Evolutionary conservation across 2,888 invertebrate genomes (phyloP).

Genomic region (Noctua pronuba): DNA sequence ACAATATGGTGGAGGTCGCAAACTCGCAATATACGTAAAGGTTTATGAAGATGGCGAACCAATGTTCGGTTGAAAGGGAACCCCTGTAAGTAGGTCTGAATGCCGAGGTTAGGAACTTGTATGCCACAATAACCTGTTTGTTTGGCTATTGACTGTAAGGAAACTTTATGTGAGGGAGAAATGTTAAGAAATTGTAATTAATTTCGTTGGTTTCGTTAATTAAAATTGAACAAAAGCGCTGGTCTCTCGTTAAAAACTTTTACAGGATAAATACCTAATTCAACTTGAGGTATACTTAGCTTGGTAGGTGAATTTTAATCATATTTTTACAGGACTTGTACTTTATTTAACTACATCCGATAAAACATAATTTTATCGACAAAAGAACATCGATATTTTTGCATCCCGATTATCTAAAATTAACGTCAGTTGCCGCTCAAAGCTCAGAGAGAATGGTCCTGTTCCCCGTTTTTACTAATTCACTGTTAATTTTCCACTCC

Average conservation of each 20-base stretch:
- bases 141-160: slow-evolving; percentile 13
- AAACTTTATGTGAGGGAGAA: background rate
- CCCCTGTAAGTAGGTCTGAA: slow-evolving; percentile 62
- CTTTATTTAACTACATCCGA: slow-evolving; percentile 1
- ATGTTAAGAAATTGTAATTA: slow-evolving; percentile 15
- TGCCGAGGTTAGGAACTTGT: slow-evolving; percentile 61
- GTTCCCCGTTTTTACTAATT: slow-evolving; percentile 36
- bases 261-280: background rate
- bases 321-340: background rate
- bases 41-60: slow-evolving; percentile 65
- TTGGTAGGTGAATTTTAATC: background rate
- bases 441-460: slow-evolving; percentile 68
- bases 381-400: slow-evolving; percentile 68
- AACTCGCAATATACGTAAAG: slow-evolving; percentile 54
- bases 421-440: slow-evolving; percentile 76
- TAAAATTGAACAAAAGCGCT: slow-evolving; percentile 3
- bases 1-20: slow-evolving; percentile 10
- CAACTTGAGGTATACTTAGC: background rate
- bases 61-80: slow-evolving; percentile 69
- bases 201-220: slow-evolving; percentile 2
- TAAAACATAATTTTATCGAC: slow-evolving; percentile 58
- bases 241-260: background rate
- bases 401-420: slow-evolving; percentile 78
- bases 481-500: slow-evolving; percentile 38
- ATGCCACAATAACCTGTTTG: slow-evolving; percentile 49